Evolutionary conservation across 2,113 vertebrate species (phyloP).

Genomic region (Barbus barbus): DNA sequence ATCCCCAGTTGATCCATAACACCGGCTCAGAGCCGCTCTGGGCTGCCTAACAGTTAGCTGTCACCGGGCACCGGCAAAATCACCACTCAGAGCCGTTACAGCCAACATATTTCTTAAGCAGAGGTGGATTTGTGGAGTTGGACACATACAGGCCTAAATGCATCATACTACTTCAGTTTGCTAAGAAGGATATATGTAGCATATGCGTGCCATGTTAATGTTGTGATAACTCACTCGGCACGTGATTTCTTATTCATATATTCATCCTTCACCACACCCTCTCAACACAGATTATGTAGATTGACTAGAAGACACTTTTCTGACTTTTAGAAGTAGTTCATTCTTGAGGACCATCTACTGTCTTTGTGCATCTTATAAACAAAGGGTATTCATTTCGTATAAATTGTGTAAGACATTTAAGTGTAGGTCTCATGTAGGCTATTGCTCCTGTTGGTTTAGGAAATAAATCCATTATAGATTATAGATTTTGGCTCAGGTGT

Average conservation of each 20-base stretch:
- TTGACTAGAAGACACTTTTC: background rate
- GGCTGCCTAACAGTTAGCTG: background rate
- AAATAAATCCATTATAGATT: background rate
- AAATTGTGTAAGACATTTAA: background rate
- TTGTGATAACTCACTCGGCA: background rate
- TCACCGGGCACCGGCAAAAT: background rate
- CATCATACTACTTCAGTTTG: background rate
- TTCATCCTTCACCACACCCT: background rate
- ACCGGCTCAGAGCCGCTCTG: slow-evolving; percentile 20
- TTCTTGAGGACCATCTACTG: too few relatives aligned
- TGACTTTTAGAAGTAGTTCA: background rate
- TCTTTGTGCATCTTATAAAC: background rate
- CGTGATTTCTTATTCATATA: background rate
- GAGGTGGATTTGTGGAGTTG: background rate
- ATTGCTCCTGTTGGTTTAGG: background rate
- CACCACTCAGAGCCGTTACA: background rate
- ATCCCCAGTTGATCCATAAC: too few relatives aligned
- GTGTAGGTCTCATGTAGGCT: background rate
- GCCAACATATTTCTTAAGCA: background rate
- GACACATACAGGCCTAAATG: slow-evolving; percentile 3
- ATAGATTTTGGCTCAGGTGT: too few relatives aligned
- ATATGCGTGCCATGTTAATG: background rate
- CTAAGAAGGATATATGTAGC: background rate
- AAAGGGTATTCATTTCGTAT: background rate
- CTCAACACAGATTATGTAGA: background rate